A percentile compares a stretch with the other conserved stretches of the same genome.
phyloP scores from a whole-genome alignment of 2,888 invertebrate species.

The Ecliptopera silaceata region DNA sequence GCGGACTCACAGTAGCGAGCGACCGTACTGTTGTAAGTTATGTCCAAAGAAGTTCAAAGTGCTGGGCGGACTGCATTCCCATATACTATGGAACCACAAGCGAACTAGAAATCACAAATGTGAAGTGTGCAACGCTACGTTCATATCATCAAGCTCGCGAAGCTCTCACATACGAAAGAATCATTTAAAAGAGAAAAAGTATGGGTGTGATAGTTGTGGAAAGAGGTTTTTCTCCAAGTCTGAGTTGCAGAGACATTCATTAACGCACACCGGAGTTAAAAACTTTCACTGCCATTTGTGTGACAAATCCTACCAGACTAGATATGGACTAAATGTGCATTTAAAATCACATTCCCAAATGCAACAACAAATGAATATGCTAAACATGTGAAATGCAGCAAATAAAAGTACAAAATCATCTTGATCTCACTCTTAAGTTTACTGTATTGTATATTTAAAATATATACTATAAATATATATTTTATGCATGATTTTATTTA shows the following conservation, averaged over 20 bases:
- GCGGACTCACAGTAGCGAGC: constrained; percentile 69
- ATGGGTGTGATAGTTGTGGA: constrained; percentile 71
- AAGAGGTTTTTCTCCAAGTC: constrained; percentile 77
- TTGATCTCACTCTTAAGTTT: constrained; percentile 18
- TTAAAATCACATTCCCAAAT: constrained; percentile 69
- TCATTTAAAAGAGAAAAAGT: constrained; percentile 77
- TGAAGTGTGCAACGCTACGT: constrained; percentile 74
- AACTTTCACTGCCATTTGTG: constrained; percentile 77
- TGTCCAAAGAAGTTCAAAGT: constrained; percentile 80
- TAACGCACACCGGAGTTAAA: constrained; percentile 76
- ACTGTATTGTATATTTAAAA: too few relatives aligned
- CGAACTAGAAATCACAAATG: constrained; percentile 74
- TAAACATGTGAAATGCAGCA: constrained; percentile 43
- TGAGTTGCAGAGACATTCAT: constrained; percentile 69
- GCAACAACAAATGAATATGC: constrained; percentile 42
- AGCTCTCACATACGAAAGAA: constrained; percentile 75
- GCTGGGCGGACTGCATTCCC: constrained; percentile 71
- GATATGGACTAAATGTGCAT: constrained; percentile 77
- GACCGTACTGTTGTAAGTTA: constrained; percentile 71
- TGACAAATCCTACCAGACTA: constrained; percentile 77
- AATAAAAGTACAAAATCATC: neutral
- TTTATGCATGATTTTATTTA: too few relatives aligned
- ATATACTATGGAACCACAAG: constrained; percentile 76
- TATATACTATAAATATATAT: too few relatives aligned
- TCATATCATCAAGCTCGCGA: constrained; percentile 73